Base-by-base conservation (phyloP, 2,113 vertebrate genomes). In the Myotis davidii region DNA sequence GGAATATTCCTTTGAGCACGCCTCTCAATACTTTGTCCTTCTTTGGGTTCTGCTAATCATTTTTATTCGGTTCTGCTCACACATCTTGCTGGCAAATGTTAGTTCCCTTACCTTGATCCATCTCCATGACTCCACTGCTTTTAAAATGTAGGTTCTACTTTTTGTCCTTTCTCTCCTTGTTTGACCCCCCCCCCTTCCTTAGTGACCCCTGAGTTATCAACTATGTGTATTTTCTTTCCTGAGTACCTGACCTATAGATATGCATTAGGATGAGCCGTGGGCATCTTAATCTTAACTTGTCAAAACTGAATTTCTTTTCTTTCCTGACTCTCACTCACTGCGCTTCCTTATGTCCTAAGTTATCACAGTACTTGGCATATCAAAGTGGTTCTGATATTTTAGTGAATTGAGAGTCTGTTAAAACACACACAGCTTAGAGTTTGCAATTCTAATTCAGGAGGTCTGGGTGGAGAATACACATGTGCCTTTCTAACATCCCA, bases 291-390 rank as follows among this genome's bases (percentile, higher is more conserved):
- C 42, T 91, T 90, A 77, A 91, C 81, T 92, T 92, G 67, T 73
- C 32, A 74, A 96, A 96, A 54, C n/a, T 45, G 69, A 73, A 89
- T 91, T 95, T 96, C 34, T 54, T 89, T 82, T 69, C 27, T 56
- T 29, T 67, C 27, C 23, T 42, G 81, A 20, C 5, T 77, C 42
- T 95, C 61, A 77, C 37, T 82, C 69, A 48, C 52, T 82, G 18
- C 72, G n/a, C 79, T 85, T 96, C 65, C 34, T 54, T 61, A 14
- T 90, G 52, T 92, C 85, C 94, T 92, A 61, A 96, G 84, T 84
- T 91, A 84, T 79, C 85, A 86, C 8, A 10, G 56, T 52, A 29
- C 48, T 78, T 92, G 74, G 34, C 84, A 70, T 42, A 54, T 16
- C 48, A n/a, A 84, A 84, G 37, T 27, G 48, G 56, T 79, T 85